Evolutionary conservation across 92 coral and sea anemone genomes (phyloP).

Genomic region (Heliopora coerulea): DNA sequence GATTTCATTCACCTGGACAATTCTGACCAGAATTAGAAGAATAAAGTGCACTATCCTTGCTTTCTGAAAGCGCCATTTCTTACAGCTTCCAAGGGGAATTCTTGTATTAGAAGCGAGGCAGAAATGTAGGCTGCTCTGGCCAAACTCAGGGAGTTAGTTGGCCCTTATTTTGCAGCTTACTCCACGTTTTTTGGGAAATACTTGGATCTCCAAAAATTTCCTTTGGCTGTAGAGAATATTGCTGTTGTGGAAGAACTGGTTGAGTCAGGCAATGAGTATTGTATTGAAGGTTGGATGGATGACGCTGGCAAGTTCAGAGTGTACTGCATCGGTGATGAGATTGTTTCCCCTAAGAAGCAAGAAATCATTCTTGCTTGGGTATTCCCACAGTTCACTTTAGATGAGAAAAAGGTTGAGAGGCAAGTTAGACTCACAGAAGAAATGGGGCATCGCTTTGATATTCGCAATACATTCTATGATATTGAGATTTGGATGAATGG

Average conservation of each 20-base stretch:
- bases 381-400: constrained; percentile 15
- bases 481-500: constrained; percentile 15
- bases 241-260: constrained; percentile 25
- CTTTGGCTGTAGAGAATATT: constrained; percentile 22
- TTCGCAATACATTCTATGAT: neutral
- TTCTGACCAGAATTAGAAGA: neutral
- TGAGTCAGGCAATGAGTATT: neutral
- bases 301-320: constrained; percentile 1
- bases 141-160: neutral
- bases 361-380: constrained; percentile 1
- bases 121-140: constrained; percentile 13
- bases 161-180: constrained; percentile 16
- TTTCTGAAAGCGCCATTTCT: constrained; percentile 8
- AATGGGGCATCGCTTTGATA: neutral
- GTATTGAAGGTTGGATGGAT: constrained; percentile 28
- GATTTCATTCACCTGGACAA: constrained; percentile 2
- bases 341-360: neutral
- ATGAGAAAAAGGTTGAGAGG: neutral
- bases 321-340: neutral
- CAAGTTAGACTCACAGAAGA: neutral
- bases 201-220: constrained; percentile 17
- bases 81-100: neutral
- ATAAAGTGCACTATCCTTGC: constrained; percentile 1
- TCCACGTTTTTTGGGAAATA: constrained; percentile 4
- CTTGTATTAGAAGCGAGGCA: constrained; percentile 13